These are phyloP conservation scores for Schizothorax lantsangensis DNA, from an alignment of 2,797 vertebrate species.

Conservation along the genomic window DNA sequence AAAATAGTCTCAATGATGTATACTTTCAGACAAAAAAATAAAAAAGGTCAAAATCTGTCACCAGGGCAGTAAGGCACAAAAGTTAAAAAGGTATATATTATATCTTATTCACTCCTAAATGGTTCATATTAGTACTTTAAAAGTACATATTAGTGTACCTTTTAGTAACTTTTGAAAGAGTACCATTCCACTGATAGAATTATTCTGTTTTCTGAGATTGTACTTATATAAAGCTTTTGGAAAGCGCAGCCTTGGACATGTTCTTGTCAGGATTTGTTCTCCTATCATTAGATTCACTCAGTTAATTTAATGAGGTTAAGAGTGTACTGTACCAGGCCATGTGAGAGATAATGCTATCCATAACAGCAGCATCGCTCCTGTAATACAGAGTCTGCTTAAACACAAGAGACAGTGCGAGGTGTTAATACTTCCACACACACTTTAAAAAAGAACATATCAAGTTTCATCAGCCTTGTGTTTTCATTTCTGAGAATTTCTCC, in stretches of 20 bases:
- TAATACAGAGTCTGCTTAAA: conserved; percentile 19
- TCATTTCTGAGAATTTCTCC: neutral
- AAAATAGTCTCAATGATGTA: neutral
- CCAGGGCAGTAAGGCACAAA: too few relatives aligned
- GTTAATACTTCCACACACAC: neutral
- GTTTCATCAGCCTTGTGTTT: neutral
- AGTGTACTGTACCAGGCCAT: conserved; percentile 76
- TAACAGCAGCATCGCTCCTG: conserved; percentile 71
- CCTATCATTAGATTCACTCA: neutral
- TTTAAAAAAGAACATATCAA: neutral
- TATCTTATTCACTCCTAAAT: neutral
- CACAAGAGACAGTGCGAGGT: neutral
- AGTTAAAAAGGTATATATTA: neutral
- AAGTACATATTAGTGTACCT: neutral
- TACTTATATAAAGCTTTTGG: neutral
- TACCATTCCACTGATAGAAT: neutral
- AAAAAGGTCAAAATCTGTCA: neutral
- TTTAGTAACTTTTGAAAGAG: neutral
- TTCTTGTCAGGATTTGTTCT: neutral
- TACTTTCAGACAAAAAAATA: neutral
- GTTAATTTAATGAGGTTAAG: neutral
- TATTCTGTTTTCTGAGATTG: neutral
- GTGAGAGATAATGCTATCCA: conserved; percentile 76
- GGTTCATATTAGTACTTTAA: neutral
- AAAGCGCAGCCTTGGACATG: neutral